A percentile compares a stretch with the other conserved stretches of the same genome.
phyloP scores from a whole-genome alignment of 2,797 vertebrate genomes.

The Menidia menidia region DNA sequence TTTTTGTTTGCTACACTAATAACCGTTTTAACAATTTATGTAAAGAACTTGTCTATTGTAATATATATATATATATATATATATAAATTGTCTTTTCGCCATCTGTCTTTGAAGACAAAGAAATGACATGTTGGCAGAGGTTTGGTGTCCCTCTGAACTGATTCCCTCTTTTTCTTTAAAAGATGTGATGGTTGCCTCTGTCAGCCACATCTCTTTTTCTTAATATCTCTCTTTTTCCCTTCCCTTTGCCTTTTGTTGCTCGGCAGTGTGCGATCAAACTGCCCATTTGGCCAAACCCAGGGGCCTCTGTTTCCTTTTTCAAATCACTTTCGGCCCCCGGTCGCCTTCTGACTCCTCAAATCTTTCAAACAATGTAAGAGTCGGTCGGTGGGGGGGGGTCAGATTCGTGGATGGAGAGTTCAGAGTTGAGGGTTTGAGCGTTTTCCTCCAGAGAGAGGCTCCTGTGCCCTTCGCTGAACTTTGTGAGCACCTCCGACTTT shows the following conservation, averaged over 20 bases:
- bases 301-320: slow-evolving; percentile 56
- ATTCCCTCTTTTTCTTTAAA: slow-evolving; percentile 11
- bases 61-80: too few relatives aligned
- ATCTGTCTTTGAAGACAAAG: background rate
- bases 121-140: background rate
- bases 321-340: slow-evolving; percentile 49
- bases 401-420: slow-evolving; percentile 13
- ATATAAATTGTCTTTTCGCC: too few relatives aligned
- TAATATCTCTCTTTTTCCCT: slow-evolving; percentile 3
- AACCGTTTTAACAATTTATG: too few relatives aligned
- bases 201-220: slow-evolving; percentile 3
- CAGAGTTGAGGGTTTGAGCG: slow-evolving; percentile 39
- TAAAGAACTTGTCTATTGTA: too few relatives aligned
- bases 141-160: slow-evolving; percentile 11
- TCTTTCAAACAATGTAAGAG: slow-evolving; percentile 46
- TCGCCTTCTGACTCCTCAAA: slow-evolving; percentile 50
- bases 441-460: slow-evolving; percentile 45
- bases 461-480: slow-evolving; percentile 68
- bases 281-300: slow-evolving; percentile 52
- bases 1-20: too few relatives aligned
- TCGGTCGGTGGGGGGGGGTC: background rate
- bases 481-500: slow-evolving; percentile 49
- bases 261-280: slow-evolving; percentile 45
- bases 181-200: slow-evolving; percentile 8
- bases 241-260: slow-evolving; percentile 46